Conservation (phyloP, 1,140 invertebrate genomes). For the Stegodyphus mimosarum region DNA sequence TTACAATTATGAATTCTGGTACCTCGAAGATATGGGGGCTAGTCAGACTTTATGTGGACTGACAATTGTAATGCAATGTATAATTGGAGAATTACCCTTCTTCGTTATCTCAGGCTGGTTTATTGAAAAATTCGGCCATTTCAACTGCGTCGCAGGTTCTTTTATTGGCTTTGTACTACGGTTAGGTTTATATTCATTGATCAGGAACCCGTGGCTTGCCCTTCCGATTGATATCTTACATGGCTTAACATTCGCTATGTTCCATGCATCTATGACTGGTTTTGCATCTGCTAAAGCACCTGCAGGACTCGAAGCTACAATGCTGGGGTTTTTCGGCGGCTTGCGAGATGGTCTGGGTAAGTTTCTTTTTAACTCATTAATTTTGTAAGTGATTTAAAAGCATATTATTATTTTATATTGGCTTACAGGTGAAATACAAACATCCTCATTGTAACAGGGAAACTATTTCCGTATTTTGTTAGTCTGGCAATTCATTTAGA, state of each 20-base stretch:
- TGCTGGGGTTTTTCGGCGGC: background rate
- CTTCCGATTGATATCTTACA: slow-evolving; percentile 6
- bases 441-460: too few species aligned
- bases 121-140: background rate
- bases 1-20: slow-evolving; percentile 15
- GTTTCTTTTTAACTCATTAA: background rate
- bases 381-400: background rate
- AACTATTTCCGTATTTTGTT: too few species aligned
- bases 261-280: slow-evolving; percentile 67
- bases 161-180: slow-evolving; percentile 2
- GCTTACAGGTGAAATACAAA: too few species aligned
- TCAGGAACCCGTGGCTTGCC: slow-evolving; percentile 72
- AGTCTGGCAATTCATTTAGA: too few species aligned
- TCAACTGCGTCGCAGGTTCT: background rate
- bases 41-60: slow-evolving; percentile 67
- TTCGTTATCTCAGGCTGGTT: background rate
- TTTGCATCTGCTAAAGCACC: slow-evolving; percentile 76
- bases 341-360: background rate
- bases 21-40: slow-evolving; percentile 7
- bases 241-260: slow-evolving; percentile 4
- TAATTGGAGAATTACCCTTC: slow-evolving; percentile 9
- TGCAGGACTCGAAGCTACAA: background rate
- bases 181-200: background rate
- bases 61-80: background rate
- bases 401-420: too few species aligned